Evolutionary conservation across 1,140 invertebrate genomes (phyloP), one percentile per base, ranked within the genome.

Genomic region (Oncopodura yosiiana): DNA sequence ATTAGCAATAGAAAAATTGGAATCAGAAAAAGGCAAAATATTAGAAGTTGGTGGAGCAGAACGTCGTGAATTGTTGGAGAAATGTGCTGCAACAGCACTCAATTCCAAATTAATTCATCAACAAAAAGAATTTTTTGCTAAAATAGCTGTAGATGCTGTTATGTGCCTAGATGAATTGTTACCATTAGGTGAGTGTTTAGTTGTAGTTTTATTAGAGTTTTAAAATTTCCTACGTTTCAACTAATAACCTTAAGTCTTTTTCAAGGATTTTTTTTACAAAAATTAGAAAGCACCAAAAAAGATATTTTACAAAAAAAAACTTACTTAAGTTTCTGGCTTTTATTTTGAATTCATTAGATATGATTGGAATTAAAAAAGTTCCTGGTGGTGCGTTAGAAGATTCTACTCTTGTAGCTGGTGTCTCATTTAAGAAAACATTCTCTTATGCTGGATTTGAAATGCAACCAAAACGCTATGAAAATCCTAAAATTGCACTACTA

Each of bases 381-480:
- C 76, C 81, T n/a, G 94, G 94, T 46, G 94, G 94, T 57, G 87
- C 85, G 4, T 69, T 98, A 9, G 88, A 95, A 78, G 94, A 99
- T 68, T 97, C 94, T 0, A 72, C 84, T 58, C 74, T 99, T 2
- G 82, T 99, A 2, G 76, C 81, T 58, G 96, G 96, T 43, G 94
- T 99, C 9, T 94, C 94, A 0, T 99, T 99, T 69, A 98, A 99
- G 72, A 99, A 99, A 73, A 98, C 95, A 0, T 99, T 99, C 74
- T 96, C 93, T 0, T 99, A 99, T 70, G 96, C 96, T 62, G 96
- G 96, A 6, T 99, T 99, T 74, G 95, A 99, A 76, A 99, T 99
- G 96, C 95, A 99, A 68, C 94, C 90, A 0, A 99, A 99, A 74
- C 82, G 77, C 43, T 97, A 95, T 66, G 74, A 78, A 12, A 79